A percentile compares a stretch with the other conserved stretches of the same genome.
Conservation (phyloP, 1,140 invertebrate species). For the Caenorhabditis inopinata region DNA sequence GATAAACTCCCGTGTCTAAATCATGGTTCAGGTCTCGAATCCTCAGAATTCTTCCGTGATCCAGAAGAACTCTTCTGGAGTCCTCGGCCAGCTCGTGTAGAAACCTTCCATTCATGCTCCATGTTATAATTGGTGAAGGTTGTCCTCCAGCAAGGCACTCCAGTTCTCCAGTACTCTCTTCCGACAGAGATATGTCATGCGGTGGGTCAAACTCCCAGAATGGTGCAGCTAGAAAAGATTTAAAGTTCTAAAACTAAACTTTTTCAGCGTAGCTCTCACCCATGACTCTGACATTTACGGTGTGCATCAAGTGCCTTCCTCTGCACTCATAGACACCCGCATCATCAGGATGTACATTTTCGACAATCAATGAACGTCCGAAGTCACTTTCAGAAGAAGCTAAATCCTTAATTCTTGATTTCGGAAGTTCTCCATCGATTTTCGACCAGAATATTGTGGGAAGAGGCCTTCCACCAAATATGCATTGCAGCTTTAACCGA, state of each 20-base stretch:
- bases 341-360: slow-evolving; percentile 56
- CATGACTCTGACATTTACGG: slow-evolving; percentile 51
- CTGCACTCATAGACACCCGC: slow-evolving; percentile 53
- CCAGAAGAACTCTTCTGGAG: slow-evolving; percentile 69
- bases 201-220: slow-evolving; percentile 86
- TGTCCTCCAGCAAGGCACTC: slow-evolving; percentile 82
- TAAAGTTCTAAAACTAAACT: no score
- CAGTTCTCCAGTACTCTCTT: slow-evolving; percentile 85
- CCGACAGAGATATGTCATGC: slow-evolving; percentile 81
- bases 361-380: slow-evolving; percentile 53
- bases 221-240: slow-evolving; percentile 74
- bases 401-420: slow-evolving; percentile 50
- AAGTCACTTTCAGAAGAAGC: slow-evolving; percentile 46
- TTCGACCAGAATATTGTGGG: slow-evolving; percentile 52
- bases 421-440: slow-evolving; percentile 51
- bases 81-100: slow-evolving; percentile 72
- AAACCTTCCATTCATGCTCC: slow-evolving; percentile 88
- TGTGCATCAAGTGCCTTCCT: slow-evolving; percentile 39
- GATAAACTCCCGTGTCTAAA: slow-evolving; percentile 91
- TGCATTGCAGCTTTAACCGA: slow-evolving; percentile 56
- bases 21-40: slow-evolving; percentile 79
- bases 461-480: slow-evolving; percentile 57
- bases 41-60: slow-evolving; percentile 58
- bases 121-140: slow-evolving; percentile 85
- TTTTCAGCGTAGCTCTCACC: no score